These are phyloP conservation scores for Phyllotreta striolata DNA, from an alignment of 2,888 invertebrate genomes.

Conservation along the genomic window DNA sequence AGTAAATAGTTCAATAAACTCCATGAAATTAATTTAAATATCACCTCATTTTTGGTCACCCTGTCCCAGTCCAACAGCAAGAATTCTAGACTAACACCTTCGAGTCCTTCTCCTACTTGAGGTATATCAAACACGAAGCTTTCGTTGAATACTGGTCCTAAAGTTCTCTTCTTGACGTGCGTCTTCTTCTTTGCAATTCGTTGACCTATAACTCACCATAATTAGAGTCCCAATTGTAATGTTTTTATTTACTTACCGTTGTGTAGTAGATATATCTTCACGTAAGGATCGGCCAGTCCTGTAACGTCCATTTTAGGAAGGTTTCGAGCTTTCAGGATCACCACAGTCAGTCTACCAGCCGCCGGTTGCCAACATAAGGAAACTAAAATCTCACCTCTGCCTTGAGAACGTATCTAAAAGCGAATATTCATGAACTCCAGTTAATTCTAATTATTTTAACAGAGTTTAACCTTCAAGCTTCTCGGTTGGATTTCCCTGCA, in stretches of 20 bases:
- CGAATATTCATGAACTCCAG: slow-evolving; percentile 23
- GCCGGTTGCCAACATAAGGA: slow-evolving; percentile 99
- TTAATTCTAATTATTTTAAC: slow-evolving; percentile 1
- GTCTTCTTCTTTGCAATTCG: slow-evolving; percentile 99
- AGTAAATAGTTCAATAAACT: background rate
- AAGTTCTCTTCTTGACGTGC: slow-evolving; percentile 96
- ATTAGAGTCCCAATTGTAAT: too few species aligned
- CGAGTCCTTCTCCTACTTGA: slow-evolving; percentile 76
- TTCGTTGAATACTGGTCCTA: slow-evolving; percentile 99
- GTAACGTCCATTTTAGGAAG: slow-evolving; percentile 98
- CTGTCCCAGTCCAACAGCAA: slow-evolving; percentile 96
- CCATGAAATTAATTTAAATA: slow-evolving; percentile 28
- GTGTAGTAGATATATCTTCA: slow-evolving; percentile 96
- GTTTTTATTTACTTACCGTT: slow-evolving; percentile 62
- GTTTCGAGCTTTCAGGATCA: slow-evolving; percentile 95
- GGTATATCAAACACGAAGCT: slow-evolving; percentile 98
- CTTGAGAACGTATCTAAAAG: slow-evolving; percentile 85
- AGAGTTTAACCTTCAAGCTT: slow-evolving; percentile 80
- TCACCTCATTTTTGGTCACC: slow-evolving; percentile 96
- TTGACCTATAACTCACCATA: slow-evolving; percentile 68
- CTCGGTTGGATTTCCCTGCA: slow-evolving; percentile 92
- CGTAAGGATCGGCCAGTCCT: slow-evolving; percentile 95
- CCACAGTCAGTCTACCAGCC: slow-evolving; percentile 93
- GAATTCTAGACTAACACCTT: slow-evolving; percentile 86
- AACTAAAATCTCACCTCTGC: slow-evolving; percentile 93